phyloP scores from a whole-genome alignment of 1,140 invertebrate species.

The Pseudomyrmex pallidus region DNA sequence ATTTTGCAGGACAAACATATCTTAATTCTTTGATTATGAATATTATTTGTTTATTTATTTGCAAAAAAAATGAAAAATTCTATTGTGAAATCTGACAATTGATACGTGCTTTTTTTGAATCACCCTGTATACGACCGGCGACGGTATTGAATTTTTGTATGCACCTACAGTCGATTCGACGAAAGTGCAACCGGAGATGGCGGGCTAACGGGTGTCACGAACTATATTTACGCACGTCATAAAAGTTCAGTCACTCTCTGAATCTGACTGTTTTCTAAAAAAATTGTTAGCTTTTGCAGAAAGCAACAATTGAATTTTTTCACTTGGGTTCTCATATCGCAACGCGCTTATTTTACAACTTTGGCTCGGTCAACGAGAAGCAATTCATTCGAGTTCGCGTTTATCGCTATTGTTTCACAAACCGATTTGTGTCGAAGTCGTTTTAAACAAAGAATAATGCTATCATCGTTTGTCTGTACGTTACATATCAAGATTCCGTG shows the following conservation, averaged over 20 bases:
- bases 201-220: slow-evolving; percentile 46
- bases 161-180: slow-evolving; percentile 83
- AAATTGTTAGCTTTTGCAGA: no score
- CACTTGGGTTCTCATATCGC: no score
- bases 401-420: not conserved
- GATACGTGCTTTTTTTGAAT: slow-evolving; percentile 9
- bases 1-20: not conserved
- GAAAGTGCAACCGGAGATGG: slow-evolving; percentile 79
- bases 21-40: not conserved
- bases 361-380: slow-evolving; percentile 1
- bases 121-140: slow-evolving; percentile 46
- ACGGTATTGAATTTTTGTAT: slow-evolving; percentile 85
- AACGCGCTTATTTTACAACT: not conserved
- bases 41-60: not conserved
- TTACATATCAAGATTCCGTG: slow-evolving; percentile 74
- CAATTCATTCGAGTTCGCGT: slow-evolving; percentile 34
- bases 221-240: not conserved
- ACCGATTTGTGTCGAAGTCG: not conserved
- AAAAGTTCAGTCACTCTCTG: not conserved
- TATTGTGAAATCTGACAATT: not conserved
- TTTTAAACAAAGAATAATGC: slow-evolving; percentile 44
- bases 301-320: no score
- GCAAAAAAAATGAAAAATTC: not conserved
- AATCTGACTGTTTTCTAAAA: no score
- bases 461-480: slow-evolving; percentile 39